Evolutionary conservation across 1,140 invertebrate species (phyloP).

Genomic region (Scaptomyza graminum): DNA sequence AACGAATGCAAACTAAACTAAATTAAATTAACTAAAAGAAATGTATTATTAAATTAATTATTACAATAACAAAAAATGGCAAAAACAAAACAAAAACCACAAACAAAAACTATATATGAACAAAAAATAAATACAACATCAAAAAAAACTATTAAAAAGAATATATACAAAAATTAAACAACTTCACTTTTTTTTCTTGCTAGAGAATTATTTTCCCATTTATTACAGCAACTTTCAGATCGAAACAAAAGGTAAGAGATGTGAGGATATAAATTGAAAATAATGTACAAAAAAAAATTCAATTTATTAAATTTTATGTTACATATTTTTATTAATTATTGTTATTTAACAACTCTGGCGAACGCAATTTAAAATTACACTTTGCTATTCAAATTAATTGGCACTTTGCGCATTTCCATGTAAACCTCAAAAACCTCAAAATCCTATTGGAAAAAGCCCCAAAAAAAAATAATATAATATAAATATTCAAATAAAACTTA

Average conservation of each 20-base stretch:
- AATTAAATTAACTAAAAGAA: slow-evolving; percentile 79
- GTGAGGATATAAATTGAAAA: not conserved
- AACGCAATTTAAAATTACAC: slow-evolving; percentile 10
- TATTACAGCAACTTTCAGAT: not conserved
- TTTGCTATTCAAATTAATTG: slow-evolving; percentile 47
- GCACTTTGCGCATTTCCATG: slow-evolving; percentile 20
- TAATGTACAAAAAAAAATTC: not conserved
- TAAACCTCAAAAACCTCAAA: slow-evolving; percentile 43
- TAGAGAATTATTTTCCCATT: not conserved
- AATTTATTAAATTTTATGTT: too few species aligned
- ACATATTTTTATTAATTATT: too few species aligned
- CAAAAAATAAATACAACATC: slow-evolving; percentile 64
- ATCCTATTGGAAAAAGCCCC: not conserved
- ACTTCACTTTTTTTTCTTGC: slow-evolving; percentile 15
- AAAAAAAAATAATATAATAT: slow-evolving; percentile 9
- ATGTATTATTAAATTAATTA: slow-evolving; percentile 82
- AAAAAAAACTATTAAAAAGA: slow-evolving; percentile 30
- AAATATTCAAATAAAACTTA: slow-evolving; percentile 10
- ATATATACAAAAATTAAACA: slow-evolving; percentile 48
- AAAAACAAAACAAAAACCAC: slow-evolving; percentile 52
- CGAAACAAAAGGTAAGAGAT: not conserved
- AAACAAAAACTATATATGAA: slow-evolving; percentile 55
- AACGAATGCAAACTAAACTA: slow-evolving; percentile 58
- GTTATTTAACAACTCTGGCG: not conserved
- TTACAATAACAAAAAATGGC: slow-evolving; percentile 67